Base-by-base conservation (phyloP, 1,140 invertebrate genomes). In the Zophobas morio region DNA sequence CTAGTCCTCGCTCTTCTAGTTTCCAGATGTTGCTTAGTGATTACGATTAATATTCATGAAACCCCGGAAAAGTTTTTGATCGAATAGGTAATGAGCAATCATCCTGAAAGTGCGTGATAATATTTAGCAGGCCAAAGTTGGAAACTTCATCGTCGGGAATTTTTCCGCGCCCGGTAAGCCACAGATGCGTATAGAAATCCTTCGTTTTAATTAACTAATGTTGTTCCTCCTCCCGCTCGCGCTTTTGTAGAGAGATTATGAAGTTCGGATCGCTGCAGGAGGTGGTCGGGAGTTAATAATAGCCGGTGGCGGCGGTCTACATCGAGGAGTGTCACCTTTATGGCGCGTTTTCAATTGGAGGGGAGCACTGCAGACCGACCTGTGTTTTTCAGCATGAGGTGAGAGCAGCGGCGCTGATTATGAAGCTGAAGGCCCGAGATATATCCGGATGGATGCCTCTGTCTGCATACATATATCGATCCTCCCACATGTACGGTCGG, bases 381-480 rank as follows among this genome's bases (percentile, higher is more conserved):
- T 66, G 20, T 66, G 60, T 66, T 66, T 66, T 66, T 66, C 60
- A 66, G 60, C 60, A 66, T 66, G 60, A 66, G 60, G 60, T 66
- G 60, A 66, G 60, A 66, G 60, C 36, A 66, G 60, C 42, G 34
- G 60, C 60, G 60, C 42, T 66, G 60, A 66, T 66, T 66, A 66
- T 66, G 60, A 66, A 42, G 60, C 60, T 66, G 60, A 66, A 39
- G 60, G 60, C 60, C 20, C 39, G 60, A 66, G 60, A 66, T 73
- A 73, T 76, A 54, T 70, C 5, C 47, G 37, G 57, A 75, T 63
- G 74, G 66, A 49, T 70, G 47, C 75, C 70, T 60, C 71, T 70
- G 54, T 57, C 54, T 70, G 75, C 76, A 56, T 73, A 37, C 70
- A 66, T 34, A 63, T 77, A 77, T 77, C 76, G 76, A 77, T 77